Evolutionary conservation across 2,113 vertebrate species (phyloP), one percentile per base, ranked within the genome.

Genomic region (Trichechus manatus): DNA sequence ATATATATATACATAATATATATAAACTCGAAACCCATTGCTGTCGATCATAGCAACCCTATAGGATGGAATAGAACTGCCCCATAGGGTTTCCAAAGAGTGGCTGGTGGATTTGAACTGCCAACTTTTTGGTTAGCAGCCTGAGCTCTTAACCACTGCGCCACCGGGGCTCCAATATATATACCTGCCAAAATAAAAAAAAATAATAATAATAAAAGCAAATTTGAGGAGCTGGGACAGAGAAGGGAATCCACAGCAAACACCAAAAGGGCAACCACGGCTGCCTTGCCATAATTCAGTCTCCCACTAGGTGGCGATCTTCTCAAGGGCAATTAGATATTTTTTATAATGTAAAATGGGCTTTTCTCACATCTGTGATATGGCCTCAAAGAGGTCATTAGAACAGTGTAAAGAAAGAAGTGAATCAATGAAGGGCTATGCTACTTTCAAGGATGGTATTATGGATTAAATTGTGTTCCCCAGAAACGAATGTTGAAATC

Each of bases 231-330:
- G 56, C 91, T 36, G 5, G 20, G 22, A 42, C 8, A 33, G 47
- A 17, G 92, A 56, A 50, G 6, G 8, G 47, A 92, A 79, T 3
- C 25, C 31, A 5, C 25, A 23, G 68, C n/a, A 25, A 36, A 25
- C 17, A 36, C 27, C 68, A 3, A 10, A 17, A 66, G 22, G n/a
- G 39, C 27, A 0, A 9, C 9, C 83, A 1, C 9, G 4, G 50
- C 66, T 42, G 42, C 22, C 85, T 0, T 96, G 96, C 87, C 81
- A 81, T 96, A n/a, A 82, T 42, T 27, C 42, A 13, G 11, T 0
- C 61, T 80, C 1, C 96, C 97, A 94, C 96, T 11, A 96, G 97
- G 96, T 96, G 96, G 96, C 87, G 15, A 63, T 80, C 44, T 56
- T 59, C 90, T 90, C 93, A 90, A 36, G 2, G 0, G 75, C 87